Base-by-base conservation (phyloP, 92 coral and sea anemone genomes). In the Nematostella vectensis region DNA sequence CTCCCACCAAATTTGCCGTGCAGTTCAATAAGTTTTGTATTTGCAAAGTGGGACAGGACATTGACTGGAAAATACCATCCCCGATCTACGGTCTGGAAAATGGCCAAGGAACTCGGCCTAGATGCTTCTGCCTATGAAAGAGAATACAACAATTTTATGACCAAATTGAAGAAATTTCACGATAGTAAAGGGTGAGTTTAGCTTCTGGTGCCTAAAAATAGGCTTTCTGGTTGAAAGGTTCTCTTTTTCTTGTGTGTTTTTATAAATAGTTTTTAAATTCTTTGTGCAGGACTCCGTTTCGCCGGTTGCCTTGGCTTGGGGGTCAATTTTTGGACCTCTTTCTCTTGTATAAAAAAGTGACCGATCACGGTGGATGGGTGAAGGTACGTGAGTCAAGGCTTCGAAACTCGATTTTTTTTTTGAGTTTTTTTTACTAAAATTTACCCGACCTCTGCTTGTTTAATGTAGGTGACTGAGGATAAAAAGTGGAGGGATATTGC, bases 401-500 rank as follows among this genome's bases (percentile, higher is more conserved):
- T 25, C 33, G 25, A 42, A 54, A 62, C 47, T 54, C 64, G 52
- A 50, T 38, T 52, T 48, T 30, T 28, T 49, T 54, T 66, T 42
- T 25, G 55, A 43, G 55, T 40, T 48, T 28, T 9, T 25, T n/a
- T n/a, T n/a, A n/a, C n/a, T n/a, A n/a, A n/a, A n/a, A n/a, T 36
- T 19, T 3, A 52, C 13, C 40, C 25, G 45, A 45, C 11, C 18
- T 22, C 51, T 19, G 51, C 4, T 45, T 8, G 9, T 22, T 22
- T 45, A 28, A 52, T 62, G 29, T 61, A 91, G 98, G 85, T 91
- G 48, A 91, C 98, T 2, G 98, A 91, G 57, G 98, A 88, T 22
- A 86, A 78, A 36, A 75, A 69, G 47, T 91, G 98, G 98, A 75
- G 87, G 62, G 98, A 91, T 29, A 88, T 91, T 13, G 96, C 96